Percentiles rank a stretch among this genome's conserved stretches.
Conservation (phyloP, 2,113 vertebrate species). For the Aegypius monachus region DNA sequence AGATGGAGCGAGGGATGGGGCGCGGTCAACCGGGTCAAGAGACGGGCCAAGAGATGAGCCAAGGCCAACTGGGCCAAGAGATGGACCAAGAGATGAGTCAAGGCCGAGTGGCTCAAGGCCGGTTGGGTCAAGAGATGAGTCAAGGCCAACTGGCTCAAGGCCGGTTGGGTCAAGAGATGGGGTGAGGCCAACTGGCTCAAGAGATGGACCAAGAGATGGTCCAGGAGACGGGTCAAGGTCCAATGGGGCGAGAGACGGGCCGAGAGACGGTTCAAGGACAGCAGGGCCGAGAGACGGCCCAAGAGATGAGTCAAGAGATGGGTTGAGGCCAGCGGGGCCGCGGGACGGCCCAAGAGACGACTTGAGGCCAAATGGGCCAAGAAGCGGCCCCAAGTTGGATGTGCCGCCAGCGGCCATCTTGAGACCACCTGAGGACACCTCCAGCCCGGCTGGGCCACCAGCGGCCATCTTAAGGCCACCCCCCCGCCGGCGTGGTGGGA, state of each 20-base stretch:
- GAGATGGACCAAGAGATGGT: not conserved
- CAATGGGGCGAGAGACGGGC: not conserved
- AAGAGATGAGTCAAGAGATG: not conserved
- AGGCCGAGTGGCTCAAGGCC: not conserved
- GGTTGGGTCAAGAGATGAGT: not conserved
- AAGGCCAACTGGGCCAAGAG: not conserved
- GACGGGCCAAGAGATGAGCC: not conserved
- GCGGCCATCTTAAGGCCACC: not conserved
- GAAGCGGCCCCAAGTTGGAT: not conserved
- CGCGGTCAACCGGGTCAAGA: not conserved
- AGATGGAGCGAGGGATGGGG: not conserved
- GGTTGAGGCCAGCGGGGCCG: not conserved
- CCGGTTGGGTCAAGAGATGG: not conserved
- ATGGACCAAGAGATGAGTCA: not conserved
- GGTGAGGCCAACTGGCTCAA: not conserved
- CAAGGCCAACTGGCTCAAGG: not conserved
- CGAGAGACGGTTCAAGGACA: not conserved
- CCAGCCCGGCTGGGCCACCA: not conserved
- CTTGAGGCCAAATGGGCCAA: constrained; percentile 66
- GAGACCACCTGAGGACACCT: not conserved
- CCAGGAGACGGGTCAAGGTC: not conserved
- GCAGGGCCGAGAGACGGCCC: not conserved
- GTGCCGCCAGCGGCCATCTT: not conserved
- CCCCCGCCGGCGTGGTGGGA: not conserved
- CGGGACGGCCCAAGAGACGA: constrained; percentile 83